phyloP scores from a whole-genome alignment of 2,797 vertebrate genomes.

The Sandelia bainsii region DNA sequence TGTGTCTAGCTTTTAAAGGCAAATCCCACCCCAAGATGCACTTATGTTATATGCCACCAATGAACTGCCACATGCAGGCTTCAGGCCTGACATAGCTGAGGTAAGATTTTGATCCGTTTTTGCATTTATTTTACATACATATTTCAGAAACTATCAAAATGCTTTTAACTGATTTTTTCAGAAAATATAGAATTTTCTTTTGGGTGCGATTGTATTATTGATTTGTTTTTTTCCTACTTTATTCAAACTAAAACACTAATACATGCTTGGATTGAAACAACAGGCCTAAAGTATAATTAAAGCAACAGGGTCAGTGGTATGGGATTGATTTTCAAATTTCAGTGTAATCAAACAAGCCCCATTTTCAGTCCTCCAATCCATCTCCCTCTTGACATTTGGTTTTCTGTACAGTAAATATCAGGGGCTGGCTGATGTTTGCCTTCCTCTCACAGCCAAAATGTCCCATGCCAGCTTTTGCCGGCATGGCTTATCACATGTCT shows the following conservation, averaged over 20 bases:
- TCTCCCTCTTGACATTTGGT: constrained; percentile 41
- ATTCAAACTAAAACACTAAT: background rate
- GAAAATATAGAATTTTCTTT: background rate
- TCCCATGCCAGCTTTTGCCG: constrained; percentile 6
- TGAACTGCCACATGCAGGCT: background rate
- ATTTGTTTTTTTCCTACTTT: background rate
- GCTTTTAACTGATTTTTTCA: background rate
- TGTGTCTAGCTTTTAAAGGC: constrained; percentile 22
- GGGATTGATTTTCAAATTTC: constrained; percentile 7
- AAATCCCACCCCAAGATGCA: constrained; percentile 28
- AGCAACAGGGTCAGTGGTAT: background rate
- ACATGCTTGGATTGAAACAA: constrained; percentile 1
- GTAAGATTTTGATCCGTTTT: background rate
- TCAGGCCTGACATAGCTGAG: background rate
- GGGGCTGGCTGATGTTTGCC: constrained; percentile 35
- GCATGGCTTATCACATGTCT: constrained; percentile 4
- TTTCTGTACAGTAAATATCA: constrained; percentile 40
- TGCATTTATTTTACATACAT: background rate
- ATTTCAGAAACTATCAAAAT: background rate
- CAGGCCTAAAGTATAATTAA: background rate
- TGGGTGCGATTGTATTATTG: background rate
- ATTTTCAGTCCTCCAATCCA: background rate
- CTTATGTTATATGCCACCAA: constrained; percentile 11
- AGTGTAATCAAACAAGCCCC: background rate
- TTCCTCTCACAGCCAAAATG: constrained; percentile 22